phyloP scores from a whole-genome alignment of 2,888 invertebrate species.

The Torymus tubicola region DNA sequence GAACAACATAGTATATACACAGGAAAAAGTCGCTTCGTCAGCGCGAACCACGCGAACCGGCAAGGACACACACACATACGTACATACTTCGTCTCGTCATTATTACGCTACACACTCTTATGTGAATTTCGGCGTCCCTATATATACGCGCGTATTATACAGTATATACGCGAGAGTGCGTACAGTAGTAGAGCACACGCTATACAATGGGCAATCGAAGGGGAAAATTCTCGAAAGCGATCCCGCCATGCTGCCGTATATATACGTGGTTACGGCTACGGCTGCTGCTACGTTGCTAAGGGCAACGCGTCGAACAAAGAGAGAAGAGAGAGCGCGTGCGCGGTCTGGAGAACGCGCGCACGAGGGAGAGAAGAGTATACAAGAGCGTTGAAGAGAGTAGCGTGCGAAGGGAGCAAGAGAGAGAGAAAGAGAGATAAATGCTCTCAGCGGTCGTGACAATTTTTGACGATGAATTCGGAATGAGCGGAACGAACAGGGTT shows the following conservation, averaged over 20 bases:
- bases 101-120: neutral
- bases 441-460: no score
- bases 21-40: no score
- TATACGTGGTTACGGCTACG: neutral
- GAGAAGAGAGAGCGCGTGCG: conserved; percentile 16
- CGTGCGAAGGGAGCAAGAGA: conserved; percentile 13
- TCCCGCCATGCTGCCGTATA: neutral
- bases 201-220: conserved; percentile 52
- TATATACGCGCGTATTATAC: no score
- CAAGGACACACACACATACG: conserved; percentile 1
- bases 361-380: neutral
- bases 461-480: no score
- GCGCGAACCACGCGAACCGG: neutral
- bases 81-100: neutral
- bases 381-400: no score
- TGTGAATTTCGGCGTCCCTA: neutral
- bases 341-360: neutral
- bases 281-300: conserved; percentile 46
- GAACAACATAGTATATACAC: no score
- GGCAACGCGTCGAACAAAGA: conserved; percentile 50
- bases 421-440: conserved; percentile 32
- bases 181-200: neutral
- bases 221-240: conserved; percentile 55
- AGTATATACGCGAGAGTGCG: no score
- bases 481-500: no score